Evolutionary conservation across 64 coral and sea anemone genomes (phyloP).

Genomic region (Pocillopora verrucosa): DNA sequence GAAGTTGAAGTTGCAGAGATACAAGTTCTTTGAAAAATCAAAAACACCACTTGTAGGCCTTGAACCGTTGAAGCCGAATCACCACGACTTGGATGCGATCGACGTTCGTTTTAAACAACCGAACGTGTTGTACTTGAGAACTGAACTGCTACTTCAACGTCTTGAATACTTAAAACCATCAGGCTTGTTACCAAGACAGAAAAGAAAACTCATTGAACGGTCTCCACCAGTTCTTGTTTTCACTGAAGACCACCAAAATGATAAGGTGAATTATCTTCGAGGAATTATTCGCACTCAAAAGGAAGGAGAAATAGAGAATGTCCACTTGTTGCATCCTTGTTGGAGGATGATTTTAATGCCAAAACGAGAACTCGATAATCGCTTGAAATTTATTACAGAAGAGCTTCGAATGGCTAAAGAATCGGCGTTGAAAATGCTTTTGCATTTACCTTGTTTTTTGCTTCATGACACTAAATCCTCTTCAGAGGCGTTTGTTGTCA

Average conservation of each 20-base stretch:
- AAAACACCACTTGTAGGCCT: conserved; percentile 14
- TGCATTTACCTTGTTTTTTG: conserved; percentile 74
- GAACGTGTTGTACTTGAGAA: conserved; percentile 75
- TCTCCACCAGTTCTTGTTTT: conserved; percentile 77
- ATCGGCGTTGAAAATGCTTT: conserved; percentile 64
- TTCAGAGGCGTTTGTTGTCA: conserved; percentile 50
- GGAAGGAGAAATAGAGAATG: conserved; percentile 24
- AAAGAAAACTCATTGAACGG: conserved; percentile 72
- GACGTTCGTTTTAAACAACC: conserved; percentile 72
- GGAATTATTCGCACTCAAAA: conserved; percentile 43
- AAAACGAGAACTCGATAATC: conserved; percentile 44
- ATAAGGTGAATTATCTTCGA: conserved; percentile 66
- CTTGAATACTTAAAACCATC: conserved; percentile 70
- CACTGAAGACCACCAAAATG: conserved; percentile 26
- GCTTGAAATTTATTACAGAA: conserved; percentile 60
- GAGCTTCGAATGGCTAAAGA: conserved; percentile 85
- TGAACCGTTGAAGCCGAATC: conserved; percentile 54
- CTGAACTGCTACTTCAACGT: conserved; percentile 74
- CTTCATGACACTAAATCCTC: conserved; percentile 35
- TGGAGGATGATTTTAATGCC: conserved; percentile 56
- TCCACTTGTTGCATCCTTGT: conserved; percentile 80
- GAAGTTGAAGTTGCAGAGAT: conserved; percentile 72
- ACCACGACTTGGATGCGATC: conserved; percentile 76
- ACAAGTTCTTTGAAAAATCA: conserved; percentile 43
- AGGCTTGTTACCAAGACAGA: conserved; percentile 70